Percentiles rank a stretch among this genome's conserved stretches.
These are phyloP conservation scores for Pyrrhia umbra DNA, from an alignment of 2,888 invertebrate genomes.

Conservation along the genomic window DNA sequence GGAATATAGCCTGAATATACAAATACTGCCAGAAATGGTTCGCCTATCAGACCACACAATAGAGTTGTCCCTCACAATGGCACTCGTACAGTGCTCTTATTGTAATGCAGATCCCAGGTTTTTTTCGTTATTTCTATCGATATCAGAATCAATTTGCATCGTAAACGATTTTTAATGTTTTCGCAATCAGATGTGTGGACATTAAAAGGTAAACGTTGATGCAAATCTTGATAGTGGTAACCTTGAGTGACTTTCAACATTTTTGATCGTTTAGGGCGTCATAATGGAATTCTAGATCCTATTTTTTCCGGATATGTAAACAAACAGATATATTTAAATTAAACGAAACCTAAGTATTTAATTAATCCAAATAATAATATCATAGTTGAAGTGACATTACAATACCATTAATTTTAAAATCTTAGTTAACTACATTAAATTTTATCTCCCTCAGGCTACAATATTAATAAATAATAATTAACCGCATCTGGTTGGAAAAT, in stretches of 20 bases:
- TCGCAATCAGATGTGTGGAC: conserved; percentile 25
- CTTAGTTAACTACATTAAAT: background rate
- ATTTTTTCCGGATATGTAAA: background rate
- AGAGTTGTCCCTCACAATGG: conserved; percentile 1
- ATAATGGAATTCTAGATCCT: background rate
- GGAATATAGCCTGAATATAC: background rate
- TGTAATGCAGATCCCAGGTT: background rate
- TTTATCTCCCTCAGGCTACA: background rate
- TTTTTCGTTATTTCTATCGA: conserved; percentile 25
- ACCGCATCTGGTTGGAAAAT: background rate
- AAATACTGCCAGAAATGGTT: background rate
- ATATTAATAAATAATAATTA: background rate
- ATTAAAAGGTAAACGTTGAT: conserved; percentile 20
- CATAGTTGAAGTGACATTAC: background rate
- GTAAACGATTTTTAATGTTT: conserved; percentile 41
- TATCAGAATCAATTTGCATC: conserved; percentile 18
- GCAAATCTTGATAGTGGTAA: conserved; percentile 16
- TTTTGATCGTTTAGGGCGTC: background rate
- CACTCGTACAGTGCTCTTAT: conserved; percentile 5
- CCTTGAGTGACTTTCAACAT: conserved; percentile 17
- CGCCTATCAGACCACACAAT: conserved; percentile 3
- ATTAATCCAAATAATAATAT: no score
- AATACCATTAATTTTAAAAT: background rate
- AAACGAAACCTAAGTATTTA: background rate
- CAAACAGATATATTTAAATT: background rate